A percentile compares a stretch with the other conserved stretches of the same genome.
These are phyloP conservation scores for Oncorhynchus clarkii DNA, from an alignment of 2,113 vertebrate species.

Conservation along the genomic window DNA sequence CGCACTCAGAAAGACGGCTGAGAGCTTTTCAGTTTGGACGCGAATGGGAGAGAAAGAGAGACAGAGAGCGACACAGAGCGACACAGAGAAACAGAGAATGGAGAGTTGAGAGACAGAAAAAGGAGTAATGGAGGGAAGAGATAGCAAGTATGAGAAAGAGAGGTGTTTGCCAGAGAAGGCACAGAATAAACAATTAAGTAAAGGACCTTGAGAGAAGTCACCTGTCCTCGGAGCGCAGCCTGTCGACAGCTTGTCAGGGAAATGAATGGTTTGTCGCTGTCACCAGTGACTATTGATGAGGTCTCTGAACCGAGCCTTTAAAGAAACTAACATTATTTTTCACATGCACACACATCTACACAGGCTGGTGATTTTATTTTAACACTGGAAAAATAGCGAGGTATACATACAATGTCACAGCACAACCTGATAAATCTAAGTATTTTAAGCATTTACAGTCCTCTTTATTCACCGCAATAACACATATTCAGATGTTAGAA, in stretches of 20 bases:
- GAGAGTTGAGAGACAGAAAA: no score
- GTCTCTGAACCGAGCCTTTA: slow-evolving; percentile 88
- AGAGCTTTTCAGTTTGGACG: no score
- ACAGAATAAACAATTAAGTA: slow-evolving; percentile 76
- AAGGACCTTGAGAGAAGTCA: slow-evolving; percentile 85
- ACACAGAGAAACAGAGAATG: not conserved
- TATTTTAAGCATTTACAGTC: no score
- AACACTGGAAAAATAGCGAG: not conserved
- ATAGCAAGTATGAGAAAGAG: not conserved
- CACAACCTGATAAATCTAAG: no score
- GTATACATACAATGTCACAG: not conserved
- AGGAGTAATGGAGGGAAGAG: no score
- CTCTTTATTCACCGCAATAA: no score
- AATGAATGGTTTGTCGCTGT: slow-evolving; percentile 97
- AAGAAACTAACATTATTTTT: slow-evolving; percentile 86
- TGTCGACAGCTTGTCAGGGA: slow-evolving; percentile 92
- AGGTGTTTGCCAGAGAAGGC: slow-evolving; percentile 52
- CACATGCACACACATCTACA: slow-evolving; percentile 14
- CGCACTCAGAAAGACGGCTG: no score
- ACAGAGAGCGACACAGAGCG: no score
- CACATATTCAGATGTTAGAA: no score
- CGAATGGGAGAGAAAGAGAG: no score
- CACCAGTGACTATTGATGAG: slow-evolving; percentile 83
- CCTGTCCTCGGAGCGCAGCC: slow-evolving; percentile 74
- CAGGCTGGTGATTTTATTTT: not conserved